These are phyloP conservation scores for Phoenicopterus ruber DNA, from an alignment of 2,113 vertebrate genomes.

Conservation along the genomic window DNA sequence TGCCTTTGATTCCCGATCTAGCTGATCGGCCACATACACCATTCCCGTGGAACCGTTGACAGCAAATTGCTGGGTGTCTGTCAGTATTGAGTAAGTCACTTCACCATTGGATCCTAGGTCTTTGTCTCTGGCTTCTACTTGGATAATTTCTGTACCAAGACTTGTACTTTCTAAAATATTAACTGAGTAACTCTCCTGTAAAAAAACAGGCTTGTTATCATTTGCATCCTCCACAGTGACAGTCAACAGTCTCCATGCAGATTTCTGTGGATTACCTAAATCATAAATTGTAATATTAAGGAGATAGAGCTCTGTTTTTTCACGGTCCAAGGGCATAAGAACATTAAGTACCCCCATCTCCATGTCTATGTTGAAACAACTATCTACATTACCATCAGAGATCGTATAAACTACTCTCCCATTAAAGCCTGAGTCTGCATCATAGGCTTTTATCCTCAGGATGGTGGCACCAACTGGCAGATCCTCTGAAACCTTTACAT, in stretches of 20 bases:
- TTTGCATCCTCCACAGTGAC: conserved; percentile 90
- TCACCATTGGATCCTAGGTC: conserved; percentile 89
- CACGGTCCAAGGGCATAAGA: conserved; percentile 91
- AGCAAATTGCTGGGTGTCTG: conserved; percentile 87
- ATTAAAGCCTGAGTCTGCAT: conserved; percentile 94
- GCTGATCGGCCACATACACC: conserved; percentile 87
- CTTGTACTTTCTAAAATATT: conserved; percentile 90
- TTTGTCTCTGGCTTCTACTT: conserved; percentile 93
- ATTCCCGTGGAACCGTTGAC: conserved; percentile 91
- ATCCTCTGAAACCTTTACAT: conserved; percentile 87
- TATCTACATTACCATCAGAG: conserved; percentile 89
- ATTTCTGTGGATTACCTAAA: conserved; percentile 89
- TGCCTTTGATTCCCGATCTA: conserved; percentile 86
- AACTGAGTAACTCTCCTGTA: conserved; percentile 86
- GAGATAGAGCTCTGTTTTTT: conserved; percentile 88
- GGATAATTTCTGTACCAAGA: conserved; percentile 89
- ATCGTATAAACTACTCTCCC: conserved; percentile 91
- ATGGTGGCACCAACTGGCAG: conserved; percentile 83
- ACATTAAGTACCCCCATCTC: conserved; percentile 86
- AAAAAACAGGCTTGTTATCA: conserved; percentile 89
- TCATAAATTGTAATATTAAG: conserved; percentile 95
- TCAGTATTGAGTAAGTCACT: conserved; percentile 87
- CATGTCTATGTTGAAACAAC: conserved; percentile 89
- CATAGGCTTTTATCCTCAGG: conserved; percentile 87
- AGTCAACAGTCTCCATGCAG: conserved; percentile 86